A percentile compares a stretch with the other conserved stretches of the same genome.
Evolutionary conservation across 2,888 invertebrate genomes (phyloP).

Genomic region (Pseudococcus longispinus): DNA sequence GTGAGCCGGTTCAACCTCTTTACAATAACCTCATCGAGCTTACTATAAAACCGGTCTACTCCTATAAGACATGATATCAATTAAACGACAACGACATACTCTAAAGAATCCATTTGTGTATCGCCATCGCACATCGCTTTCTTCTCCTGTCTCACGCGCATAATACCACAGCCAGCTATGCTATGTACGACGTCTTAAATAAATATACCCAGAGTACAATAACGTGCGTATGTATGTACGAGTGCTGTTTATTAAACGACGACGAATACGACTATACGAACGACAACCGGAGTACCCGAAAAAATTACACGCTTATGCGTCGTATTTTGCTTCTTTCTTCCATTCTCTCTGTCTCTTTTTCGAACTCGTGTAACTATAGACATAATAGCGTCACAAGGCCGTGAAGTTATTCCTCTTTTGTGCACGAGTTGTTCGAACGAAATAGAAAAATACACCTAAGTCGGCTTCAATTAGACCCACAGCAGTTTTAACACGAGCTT

Average conservation of each 20-base stretch:
- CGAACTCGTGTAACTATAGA: background rate
- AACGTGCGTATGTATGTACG: background rate
- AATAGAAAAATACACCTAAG: background rate
- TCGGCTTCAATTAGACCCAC: background rate
- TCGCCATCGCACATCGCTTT: background rate
- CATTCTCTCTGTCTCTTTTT: background rate
- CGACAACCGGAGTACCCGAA: background rate
- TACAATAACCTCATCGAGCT: background rate
- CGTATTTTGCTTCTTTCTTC: background rate
- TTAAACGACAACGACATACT: conserved; percentile 19
- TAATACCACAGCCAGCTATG: background rate
- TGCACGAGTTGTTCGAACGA: background rate
- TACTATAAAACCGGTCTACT: background rate
- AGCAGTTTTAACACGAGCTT: conserved; percentile 1
- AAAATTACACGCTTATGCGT: conserved; percentile 37
- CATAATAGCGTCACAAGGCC: conserved; percentile 40
- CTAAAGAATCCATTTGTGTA: background rate
- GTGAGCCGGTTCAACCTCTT: background rate
- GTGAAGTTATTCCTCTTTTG: conserved; percentile 18
- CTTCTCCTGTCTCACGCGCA: background rate
- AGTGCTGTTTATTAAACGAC: conserved; percentile 14
- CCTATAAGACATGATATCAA: background rate
- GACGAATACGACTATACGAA: background rate
- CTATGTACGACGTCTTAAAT: background rate
- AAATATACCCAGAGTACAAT: background rate